Evolutionary conservation across 2,797 vertebrate genomes (phyloP).

Genomic region (Cuculus canorus): DNA sequence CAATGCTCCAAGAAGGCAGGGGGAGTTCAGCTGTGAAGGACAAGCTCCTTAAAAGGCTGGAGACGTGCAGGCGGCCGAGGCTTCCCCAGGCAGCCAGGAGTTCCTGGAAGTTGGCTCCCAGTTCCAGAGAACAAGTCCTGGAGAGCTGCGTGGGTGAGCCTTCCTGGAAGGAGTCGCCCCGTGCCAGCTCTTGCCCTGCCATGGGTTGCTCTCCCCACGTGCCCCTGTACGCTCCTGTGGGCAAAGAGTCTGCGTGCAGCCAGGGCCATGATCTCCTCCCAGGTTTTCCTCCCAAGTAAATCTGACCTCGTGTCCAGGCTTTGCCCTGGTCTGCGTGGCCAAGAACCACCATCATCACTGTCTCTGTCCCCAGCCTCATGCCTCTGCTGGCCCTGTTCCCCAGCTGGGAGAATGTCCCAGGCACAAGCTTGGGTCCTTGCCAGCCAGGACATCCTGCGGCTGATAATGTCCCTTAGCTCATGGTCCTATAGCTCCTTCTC

Average conservation of each 20-base stretch:
- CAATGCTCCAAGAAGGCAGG: background rate
- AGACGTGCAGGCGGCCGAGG: background rate
- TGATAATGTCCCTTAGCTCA: background rate
- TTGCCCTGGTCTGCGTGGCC: background rate
- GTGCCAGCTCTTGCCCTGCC: background rate
- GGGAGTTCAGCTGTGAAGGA: background rate
- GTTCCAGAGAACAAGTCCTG: slow-evolving; percentile 33
- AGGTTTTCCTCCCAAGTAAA: background rate
- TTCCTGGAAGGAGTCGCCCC: background rate
- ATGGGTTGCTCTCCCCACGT: background rate
- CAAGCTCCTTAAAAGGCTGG: slow-evolving; percentile 31
- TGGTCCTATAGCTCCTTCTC: background rate
- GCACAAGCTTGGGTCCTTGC: background rate
- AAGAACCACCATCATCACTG: rapidly evolving
- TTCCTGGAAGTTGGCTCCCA: slow-evolving; percentile 53
- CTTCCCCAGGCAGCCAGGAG: slow-evolving; percentile 41
- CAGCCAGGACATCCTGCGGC: background rate
- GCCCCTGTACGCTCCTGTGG: rapidly evolving
- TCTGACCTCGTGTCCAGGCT: background rate
- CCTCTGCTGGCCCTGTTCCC: background rate
- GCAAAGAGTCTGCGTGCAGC: too few relatives aligned
- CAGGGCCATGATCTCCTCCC: background rate
- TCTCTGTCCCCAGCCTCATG: background rate
- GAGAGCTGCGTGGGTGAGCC: background rate
- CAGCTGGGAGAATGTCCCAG: background rate